These are phyloP conservation scores for Tetraodon nigroviridis DNA, from an alignment of 2,113 vertebrate genomes.

Conservation along the genomic window DNA sequence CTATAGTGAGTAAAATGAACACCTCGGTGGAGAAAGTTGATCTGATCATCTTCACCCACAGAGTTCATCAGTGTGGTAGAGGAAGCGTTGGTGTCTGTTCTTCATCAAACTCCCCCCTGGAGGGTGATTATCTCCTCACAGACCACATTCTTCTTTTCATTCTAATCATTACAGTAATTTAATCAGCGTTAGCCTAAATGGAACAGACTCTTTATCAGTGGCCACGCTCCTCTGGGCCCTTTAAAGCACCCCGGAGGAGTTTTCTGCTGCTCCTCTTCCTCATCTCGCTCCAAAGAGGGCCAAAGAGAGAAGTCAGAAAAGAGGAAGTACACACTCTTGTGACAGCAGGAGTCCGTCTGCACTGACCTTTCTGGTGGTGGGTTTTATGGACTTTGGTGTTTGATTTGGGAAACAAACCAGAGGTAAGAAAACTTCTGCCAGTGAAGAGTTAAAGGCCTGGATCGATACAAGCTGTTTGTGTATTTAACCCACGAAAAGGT, in stretches of 20 bases:
- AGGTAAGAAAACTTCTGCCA: slow-evolving; percentile 29
- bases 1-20: too few relatives aligned
- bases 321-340: slow-evolving; percentile 32
- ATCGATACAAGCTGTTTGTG: too few relatives aligned
- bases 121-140: background rate
- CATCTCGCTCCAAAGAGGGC: background rate
- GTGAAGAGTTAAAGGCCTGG: background rate
- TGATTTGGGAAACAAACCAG: background rate
- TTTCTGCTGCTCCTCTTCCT: background rate
- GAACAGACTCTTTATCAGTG: background rate
- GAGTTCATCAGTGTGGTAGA: background rate
- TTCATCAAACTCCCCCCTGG: background rate
- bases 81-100: background rate
- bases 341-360: slow-evolving; percentile 2
- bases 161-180: background rate
- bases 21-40: background rate
- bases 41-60: background rate
- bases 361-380: slow-evolving; percentile 14
- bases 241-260: background rate
- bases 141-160: background rate
- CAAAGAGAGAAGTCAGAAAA: slow-evolving; percentile 52
- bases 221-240: background rate
- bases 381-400: background rate
- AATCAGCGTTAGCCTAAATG: background rate
- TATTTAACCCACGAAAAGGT: too few relatives aligned